A percentile compares a stretch with the other conserved stretches of the same genome.
Conservation (phyloP, 2,888 invertebrate genomes). For the Erynnis tages region DNA sequence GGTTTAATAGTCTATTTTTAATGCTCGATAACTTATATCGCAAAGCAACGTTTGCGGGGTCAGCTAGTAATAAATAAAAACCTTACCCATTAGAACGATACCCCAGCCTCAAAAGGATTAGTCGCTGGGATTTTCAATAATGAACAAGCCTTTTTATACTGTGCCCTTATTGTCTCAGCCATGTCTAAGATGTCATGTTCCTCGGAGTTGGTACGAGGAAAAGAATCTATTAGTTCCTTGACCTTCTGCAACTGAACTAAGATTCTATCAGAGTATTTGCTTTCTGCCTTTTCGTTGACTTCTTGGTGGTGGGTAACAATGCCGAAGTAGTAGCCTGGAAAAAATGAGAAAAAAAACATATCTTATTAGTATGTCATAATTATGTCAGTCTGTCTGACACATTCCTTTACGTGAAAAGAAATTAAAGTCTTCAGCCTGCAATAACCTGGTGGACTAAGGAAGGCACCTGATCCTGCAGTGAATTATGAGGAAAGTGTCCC, state of each 20-base stretch:
- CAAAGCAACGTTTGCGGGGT: too few relatives aligned
- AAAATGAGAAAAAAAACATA: not conserved
- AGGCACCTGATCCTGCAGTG: too few relatives aligned
- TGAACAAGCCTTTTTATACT: conserved; percentile 86
- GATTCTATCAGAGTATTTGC: conserved; percentile 77
- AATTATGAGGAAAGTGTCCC: too few relatives aligned
- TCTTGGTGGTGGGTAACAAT: conserved; percentile 76
- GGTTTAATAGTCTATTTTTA: too few relatives aligned
- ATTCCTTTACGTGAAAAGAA: too few relatives aligned
- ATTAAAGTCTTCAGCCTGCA: too few relatives aligned
- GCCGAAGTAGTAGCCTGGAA: conserved; percentile 86
- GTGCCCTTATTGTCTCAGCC: conserved; percentile 83
- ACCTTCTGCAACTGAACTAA: conserved; percentile 78
- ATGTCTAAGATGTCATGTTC: conserved; percentile 84
- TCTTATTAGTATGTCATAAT: too few relatives aligned
- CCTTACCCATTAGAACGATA: conserved; percentile 78
- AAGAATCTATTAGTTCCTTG: conserved; percentile 80
- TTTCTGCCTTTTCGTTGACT: conserved; percentile 43
- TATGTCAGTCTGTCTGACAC: too few relatives aligned
- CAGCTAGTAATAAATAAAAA: too few relatives aligned
- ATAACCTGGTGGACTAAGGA: too few relatives aligned
- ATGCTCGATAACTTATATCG: too few relatives aligned
- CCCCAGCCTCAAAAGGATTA: conserved; percentile 79
- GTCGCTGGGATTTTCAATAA: conserved; percentile 82
- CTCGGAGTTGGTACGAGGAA: conserved; percentile 85